A percentile compares a stretch with the other conserved stretches of the same genome.
phyloP scores from a whole-genome alignment of 2,888 invertebrate species.

The Tenthredo mesomela region DNA sequence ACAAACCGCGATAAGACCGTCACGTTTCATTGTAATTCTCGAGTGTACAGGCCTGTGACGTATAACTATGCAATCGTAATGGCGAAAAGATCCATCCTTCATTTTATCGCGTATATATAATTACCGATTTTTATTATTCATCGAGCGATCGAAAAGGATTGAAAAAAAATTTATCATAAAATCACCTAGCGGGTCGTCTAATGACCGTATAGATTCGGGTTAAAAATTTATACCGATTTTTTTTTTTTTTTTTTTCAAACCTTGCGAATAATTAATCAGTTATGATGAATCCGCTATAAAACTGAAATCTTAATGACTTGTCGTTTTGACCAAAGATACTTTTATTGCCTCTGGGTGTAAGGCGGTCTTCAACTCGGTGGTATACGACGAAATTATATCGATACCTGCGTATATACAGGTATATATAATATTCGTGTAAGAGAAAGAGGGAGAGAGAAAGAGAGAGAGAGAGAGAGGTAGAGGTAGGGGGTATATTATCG shows the following conservation, averaged over 20 bases:
- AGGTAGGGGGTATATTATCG: background rate
- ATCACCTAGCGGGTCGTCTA: background rate
- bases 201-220: background rate
- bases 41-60: background rate
- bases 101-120: too few relatives aligned
- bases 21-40: background rate
- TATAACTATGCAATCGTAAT: background rate
- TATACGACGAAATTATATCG: constrained; percentile 5
- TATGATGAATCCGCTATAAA: background rate
- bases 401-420: constrained; percentile 9
- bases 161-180: background rate
- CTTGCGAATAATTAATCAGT: constrained; percentile 6
- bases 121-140: background rate
- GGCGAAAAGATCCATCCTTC: background rate
- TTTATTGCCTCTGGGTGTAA: constrained; percentile 36
- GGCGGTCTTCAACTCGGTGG: background rate
- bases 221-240: background rate
- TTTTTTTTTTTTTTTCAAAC: too few relatives aligned
- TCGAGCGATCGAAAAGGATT: background rate
- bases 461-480: background rate
- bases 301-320: background rate
- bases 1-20: background rate
- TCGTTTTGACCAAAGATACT: background rate
- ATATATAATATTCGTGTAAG: background rate
- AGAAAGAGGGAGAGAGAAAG: background rate